These are phyloP conservation scores for Zelleria hepariella DNA, from an alignment of 2,888 invertebrate genomes.

Conservation along the genomic window DNA sequence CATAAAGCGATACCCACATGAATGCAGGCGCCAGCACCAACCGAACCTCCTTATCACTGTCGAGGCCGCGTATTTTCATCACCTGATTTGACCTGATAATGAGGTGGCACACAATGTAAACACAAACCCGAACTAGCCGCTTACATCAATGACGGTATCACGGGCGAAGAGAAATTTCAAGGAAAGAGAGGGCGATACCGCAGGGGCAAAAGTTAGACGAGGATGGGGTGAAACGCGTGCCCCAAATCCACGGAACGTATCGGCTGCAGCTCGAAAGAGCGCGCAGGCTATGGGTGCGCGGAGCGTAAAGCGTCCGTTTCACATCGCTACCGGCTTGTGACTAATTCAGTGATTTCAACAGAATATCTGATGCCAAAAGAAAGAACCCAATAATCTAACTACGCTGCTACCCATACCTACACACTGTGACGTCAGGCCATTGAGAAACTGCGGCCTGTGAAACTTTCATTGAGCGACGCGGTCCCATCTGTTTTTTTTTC, in stretches of 20 bases:
- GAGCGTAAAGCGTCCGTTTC: conserved; percentile 53
- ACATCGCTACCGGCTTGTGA: conserved; percentile 69
- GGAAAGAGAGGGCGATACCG: conserved; percentile 31
- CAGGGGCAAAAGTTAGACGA: conserved; percentile 1
- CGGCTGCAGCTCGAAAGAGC: conserved; percentile 47
- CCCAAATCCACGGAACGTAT: conserved; percentile 52
- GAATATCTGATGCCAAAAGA: conserved; percentile 56
- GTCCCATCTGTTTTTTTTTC: neutral
- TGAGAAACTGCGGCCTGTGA: conserved; percentile 38
- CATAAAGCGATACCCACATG: conserved; percentile 10
- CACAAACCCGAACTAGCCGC: conserved; percentile 46
- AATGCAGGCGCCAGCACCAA: conserved; percentile 6
- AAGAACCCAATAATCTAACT: conserved; percentile 51
- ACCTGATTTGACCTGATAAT: conserved; percentile 19
- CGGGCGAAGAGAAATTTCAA: conserved; percentile 25
- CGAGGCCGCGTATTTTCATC: conserved; percentile 24
- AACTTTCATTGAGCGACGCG: conserved; percentile 41
- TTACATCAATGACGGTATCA: conserved; percentile 45
- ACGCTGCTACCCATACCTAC: conserved; percentile 19
- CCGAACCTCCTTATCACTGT: conserved; percentile 12
- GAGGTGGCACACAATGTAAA: conserved; percentile 42
- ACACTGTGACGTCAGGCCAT: conserved; percentile 61
- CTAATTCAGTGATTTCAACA: conserved; percentile 44
- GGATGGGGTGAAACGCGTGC: conserved; percentile 36
- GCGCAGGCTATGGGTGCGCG: conserved; percentile 35